These are phyloP conservation scores for Oceanodroma tethys DNA, from an alignment of 2,113 vertebrate genomes.

Conservation along the genomic window DNA sequence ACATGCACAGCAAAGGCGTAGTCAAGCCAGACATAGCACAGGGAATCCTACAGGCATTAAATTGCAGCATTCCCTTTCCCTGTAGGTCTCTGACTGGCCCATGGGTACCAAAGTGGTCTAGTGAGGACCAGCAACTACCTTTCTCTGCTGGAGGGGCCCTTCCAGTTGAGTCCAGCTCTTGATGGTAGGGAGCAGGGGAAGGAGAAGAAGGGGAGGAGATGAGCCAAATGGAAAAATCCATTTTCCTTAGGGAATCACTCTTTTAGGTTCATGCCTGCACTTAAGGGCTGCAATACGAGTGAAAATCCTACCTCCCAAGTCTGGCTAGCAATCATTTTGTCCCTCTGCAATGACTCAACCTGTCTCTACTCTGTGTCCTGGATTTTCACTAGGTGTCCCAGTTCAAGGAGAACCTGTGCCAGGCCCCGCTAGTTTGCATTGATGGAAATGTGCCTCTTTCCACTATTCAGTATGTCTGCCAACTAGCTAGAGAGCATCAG, in stretches of 20 bases:
- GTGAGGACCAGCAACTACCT: background rate
- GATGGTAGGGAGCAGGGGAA: background rate
- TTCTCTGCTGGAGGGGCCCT: background rate
- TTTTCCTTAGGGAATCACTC: background rate
- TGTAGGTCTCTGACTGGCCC: background rate
- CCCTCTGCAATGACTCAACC: background rate
- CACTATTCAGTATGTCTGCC: slow-evolving; percentile 85
- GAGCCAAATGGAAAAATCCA: background rate
- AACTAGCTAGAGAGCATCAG: slow-evolving; percentile 75
- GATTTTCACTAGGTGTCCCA: slow-evolving; percentile 77
- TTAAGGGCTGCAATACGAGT: background rate
- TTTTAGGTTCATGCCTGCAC: background rate
- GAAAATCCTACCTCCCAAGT: background rate
- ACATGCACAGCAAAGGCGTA: background rate
- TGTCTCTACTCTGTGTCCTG: background rate
- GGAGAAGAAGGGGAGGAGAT: background rate
- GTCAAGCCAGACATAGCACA: background rate
- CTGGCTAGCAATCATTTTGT: background rate
- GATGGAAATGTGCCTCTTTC: slow-evolving; percentile 87
- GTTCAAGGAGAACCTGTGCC: slow-evolving; percentile 79
- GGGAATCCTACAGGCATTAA: background rate
- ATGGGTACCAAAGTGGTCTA: background rate
- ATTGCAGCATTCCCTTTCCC: background rate
- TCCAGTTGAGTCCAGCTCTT: background rate
- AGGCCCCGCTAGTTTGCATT: slow-evolving; percentile 79